These are phyloP conservation scores for Eremophila alpestris DNA, from an alignment of 2,797 vertebrate species.

Conservation along the genomic window DNA sequence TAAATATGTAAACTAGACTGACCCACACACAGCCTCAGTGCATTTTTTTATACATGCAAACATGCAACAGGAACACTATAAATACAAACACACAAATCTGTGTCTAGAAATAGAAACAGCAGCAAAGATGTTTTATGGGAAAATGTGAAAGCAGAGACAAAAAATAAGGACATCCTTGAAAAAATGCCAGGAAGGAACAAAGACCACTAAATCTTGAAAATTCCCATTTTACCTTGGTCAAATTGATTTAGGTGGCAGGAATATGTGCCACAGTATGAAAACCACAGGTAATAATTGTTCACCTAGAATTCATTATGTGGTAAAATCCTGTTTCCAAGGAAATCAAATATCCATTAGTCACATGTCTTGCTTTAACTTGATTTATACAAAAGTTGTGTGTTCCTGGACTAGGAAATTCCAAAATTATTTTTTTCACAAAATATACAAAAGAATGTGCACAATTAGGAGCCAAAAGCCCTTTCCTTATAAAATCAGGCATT, in stretches of 20 bases:
- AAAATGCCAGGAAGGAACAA: neutral
- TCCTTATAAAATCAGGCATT: neutral
- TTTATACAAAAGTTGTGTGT: neutral
- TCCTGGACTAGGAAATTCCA: neutral
- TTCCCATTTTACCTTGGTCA: neutral
- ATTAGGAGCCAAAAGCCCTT: neutral
- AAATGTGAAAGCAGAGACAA: neutral
- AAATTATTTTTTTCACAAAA: neutral
- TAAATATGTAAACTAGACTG: neutral
- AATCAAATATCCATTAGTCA: neutral
- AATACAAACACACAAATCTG: neutral
- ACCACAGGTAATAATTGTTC: neutral
- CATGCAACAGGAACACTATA: rapidly evolving
- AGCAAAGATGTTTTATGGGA: neutral
- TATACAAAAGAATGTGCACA: neutral
- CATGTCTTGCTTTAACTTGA: neutral
- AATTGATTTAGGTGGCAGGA: neutral
- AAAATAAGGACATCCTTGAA: neutral
- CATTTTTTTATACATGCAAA: neutral
- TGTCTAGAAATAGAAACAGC: neutral
- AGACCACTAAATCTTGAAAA: neutral
- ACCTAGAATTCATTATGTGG: neutral
- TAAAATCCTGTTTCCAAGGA: neutral
- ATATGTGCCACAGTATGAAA: neutral
- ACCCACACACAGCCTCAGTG: neutral